Conservation (phyloP, 1,140 invertebrate genomes). For the Zaprionus davidi region DNA sequence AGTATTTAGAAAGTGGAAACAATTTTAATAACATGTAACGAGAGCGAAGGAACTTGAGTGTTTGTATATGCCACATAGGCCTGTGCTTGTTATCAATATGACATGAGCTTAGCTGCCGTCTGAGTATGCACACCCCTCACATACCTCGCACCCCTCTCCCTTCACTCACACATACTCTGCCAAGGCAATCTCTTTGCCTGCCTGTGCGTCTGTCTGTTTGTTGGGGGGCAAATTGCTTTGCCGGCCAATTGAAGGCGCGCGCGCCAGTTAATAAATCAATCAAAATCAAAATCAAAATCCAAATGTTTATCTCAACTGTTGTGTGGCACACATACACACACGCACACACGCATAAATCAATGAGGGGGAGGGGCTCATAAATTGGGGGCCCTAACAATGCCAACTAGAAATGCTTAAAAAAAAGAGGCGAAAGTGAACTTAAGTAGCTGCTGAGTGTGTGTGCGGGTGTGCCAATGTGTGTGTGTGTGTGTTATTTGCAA, state of each 20-base stretch:
- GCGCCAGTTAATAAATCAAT: slow-evolving; percentile 47
- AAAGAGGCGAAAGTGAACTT: slow-evolving; percentile 24
- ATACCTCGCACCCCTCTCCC: background rate
- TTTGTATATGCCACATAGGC: background rate
- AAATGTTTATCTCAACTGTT: slow-evolving; percentile 45
- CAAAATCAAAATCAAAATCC: slow-evolving; percentile 19
- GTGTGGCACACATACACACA: slow-evolving; percentile 37
- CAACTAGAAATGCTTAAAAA: slow-evolving; percentile 30
- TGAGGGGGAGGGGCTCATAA: slow-evolving; percentile 38
- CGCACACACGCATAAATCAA: slow-evolving; percentile 54
- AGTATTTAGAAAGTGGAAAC: slow-evolving; percentile 39
- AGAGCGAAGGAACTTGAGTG: background rate
- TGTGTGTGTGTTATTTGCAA: slow-evolving; percentile 13
- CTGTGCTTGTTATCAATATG: slow-evolving; percentile 3
- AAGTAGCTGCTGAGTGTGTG: slow-evolving; percentile 11
- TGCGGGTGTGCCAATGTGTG: background rate
- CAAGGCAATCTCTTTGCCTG: background rate
- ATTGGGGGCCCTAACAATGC: slow-evolving; percentile 59
- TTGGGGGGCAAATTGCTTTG: background rate
- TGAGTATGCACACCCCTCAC: background rate
- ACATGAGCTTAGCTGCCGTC: slow-evolving; percentile 4
- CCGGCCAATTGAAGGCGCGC: slow-evolving; percentile 27
- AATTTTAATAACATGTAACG: slow-evolving; percentile 41
- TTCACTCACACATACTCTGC: background rate
- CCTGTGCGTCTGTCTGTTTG: background rate